These are phyloP conservation scores for Mastomys coucha DNA, from an alignment of 2,113 vertebrate species.

Conservation along the genomic window DNA sequence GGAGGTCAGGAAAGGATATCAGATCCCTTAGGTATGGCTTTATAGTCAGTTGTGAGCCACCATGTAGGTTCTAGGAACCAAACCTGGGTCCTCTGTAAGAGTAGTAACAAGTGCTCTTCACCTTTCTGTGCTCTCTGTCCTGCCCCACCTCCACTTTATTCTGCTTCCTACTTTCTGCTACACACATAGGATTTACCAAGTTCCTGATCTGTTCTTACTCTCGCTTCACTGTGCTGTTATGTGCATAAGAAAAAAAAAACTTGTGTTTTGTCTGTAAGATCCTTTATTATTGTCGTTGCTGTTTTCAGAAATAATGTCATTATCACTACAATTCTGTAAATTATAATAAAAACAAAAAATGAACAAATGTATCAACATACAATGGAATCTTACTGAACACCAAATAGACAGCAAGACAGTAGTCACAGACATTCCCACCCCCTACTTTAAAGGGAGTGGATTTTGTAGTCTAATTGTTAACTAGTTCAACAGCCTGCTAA, in stretches of 20 bases:
- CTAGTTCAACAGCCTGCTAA: constrained; percentile 42
- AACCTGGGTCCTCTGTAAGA: neutral
- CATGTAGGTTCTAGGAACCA: neutral
- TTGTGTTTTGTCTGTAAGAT: neutral
- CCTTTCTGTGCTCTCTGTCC: neutral
- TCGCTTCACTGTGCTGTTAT: constrained; percentile 31
- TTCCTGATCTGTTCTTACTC: constrained; percentile 31
- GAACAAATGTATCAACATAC: neutral
- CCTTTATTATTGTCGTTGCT: neutral
- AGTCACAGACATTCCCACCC: neutral
- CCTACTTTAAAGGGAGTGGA: neutral
- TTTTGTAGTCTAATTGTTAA: constrained; percentile 31
- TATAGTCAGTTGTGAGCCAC: neutral
- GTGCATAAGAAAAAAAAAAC: neutral
- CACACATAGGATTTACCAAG: constrained; percentile 27
- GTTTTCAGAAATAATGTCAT: constrained; percentile 46
- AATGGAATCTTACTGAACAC: constrained; percentile 19
- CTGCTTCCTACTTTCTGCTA: neutral
- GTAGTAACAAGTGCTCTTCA: neutral
- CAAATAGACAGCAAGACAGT: neutral
- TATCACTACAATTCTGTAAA: constrained; percentile 42
- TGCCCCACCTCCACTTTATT: neutral
- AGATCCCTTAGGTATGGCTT: neutral
- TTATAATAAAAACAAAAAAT: neutral
- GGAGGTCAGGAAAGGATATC: neutral